These are phyloP conservation scores for Myotis brandtii DNA, from an alignment of 2,113 vertebrate species.

Conservation along the genomic window DNA sequence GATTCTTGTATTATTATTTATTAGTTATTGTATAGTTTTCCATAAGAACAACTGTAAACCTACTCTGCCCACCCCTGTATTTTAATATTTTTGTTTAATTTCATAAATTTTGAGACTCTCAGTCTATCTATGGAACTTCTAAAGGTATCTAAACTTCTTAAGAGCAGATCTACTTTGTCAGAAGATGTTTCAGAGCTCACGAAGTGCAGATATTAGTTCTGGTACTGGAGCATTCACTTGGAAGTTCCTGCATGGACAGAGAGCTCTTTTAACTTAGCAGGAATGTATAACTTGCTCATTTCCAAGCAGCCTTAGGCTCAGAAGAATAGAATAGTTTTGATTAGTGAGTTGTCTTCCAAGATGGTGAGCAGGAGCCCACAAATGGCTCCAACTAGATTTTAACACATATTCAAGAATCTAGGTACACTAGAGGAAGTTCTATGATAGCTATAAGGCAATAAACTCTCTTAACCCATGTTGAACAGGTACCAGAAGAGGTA, in stretches of 20 bases:
- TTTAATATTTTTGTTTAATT: conserved; percentile 7
- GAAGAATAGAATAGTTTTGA: not conserved
- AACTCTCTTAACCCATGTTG: not conserved
- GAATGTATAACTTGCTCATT: not conserved
- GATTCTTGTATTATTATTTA: not conserved
- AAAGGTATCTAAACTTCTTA: not conserved
- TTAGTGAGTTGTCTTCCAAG: not conserved
- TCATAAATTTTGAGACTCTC: not conserved
- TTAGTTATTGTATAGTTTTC: not conserved
- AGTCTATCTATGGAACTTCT: not conserved
- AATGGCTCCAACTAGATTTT: not conserved
- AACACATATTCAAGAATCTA: not conserved
- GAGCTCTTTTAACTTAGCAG: not conserved
- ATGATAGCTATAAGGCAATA: not conserved
- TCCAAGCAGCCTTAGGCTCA: conserved; percentile 1
- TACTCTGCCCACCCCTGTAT: not conserved
- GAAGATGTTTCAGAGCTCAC: not conserved
- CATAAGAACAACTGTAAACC: not conserved
- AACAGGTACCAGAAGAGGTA: not conserved
- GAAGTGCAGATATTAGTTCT: not conserved
- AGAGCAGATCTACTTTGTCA: not conserved
- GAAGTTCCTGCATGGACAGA: not conserved
- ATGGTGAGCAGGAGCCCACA: not conserved
- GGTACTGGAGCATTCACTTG: not conserved
- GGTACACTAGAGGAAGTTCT: not conserved